A percentile compares a stretch with the other conserved stretches of the same genome.
Conservation (phyloP, 2,888 invertebrate genomes). For the Schizaphis graminum region DNA sequence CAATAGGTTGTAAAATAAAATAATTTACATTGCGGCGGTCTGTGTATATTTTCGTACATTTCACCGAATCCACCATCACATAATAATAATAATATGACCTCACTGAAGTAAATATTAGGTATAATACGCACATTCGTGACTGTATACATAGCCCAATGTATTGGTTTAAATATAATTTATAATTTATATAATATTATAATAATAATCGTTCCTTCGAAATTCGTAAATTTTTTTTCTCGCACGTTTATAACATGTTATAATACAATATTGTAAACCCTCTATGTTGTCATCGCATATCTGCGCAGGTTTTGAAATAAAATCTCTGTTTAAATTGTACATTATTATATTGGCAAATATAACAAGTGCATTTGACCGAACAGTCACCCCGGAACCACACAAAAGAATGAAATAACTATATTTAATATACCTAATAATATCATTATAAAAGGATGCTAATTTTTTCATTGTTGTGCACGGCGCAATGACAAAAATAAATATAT, state of each 20-base stretch:
- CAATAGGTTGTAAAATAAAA: slow-evolving; percentile 62
- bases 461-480: slow-evolving; percentile 1
- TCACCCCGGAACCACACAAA: background rate
- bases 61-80: slow-evolving; percentile 16
- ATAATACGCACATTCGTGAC: background rate
- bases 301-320: slow-evolving; percentile 24
- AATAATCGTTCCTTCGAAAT: background rate
- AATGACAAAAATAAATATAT: background rate
- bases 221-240: background rate
- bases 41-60: slow-evolving; percentile 50
- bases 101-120: background rate
- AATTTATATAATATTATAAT: too few relatives aligned
- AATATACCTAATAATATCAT: background rate
- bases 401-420: background rate
- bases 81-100: slow-evolving; percentile 24
- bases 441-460: background rate
- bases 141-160: background rate
- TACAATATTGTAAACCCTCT: slow-evolving; percentile 31
- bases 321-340: background rate
- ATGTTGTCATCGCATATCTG: background rate
- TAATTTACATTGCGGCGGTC: slow-evolving; percentile 14
- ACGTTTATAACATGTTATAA: background rate
- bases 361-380: slow-evolving; percentile 29
- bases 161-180: background rate
- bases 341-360: background rate